A percentile compares a stretch with the other conserved stretches of the same genome.
These are phyloP conservation scores for Lepetodrilus schrolli DNA, from an alignment of 2,888 invertebrate species.

Conservation along the genomic window DNA sequence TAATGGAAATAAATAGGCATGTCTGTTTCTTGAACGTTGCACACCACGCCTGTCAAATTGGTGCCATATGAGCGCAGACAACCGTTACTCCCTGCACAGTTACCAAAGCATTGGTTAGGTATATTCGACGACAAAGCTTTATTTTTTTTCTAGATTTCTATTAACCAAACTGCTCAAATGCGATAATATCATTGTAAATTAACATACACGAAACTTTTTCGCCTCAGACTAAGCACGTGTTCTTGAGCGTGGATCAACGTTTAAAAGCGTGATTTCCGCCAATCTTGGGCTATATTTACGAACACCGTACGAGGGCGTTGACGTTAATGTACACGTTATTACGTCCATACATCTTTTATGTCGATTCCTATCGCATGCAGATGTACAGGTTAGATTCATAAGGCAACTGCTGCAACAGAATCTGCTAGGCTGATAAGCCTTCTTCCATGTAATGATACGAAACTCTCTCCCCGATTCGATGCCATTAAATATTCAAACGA, in stretches of 20 bases:
- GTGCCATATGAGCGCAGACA: background rate
- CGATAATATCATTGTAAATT: conserved; percentile 15
- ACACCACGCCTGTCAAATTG: background rate
- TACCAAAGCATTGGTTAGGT: background rate
- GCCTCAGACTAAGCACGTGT: background rate
- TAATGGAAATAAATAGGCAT: background rate
- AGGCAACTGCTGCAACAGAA: no score
- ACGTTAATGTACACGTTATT: no score
- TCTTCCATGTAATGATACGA: no score
- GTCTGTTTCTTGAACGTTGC: background rate
- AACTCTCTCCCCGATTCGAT: no score
- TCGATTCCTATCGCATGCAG: no score
- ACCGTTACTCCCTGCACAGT: background rate
- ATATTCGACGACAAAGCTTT: background rate
- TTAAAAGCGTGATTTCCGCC: no score
- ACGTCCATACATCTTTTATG: no score
- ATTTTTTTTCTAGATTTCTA: background rate
- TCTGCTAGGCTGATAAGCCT: no score
- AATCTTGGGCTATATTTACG: background rate
- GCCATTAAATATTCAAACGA: no score
- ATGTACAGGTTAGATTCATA: no score
- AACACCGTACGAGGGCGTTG: background rate
- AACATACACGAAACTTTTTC: conserved; percentile 24
- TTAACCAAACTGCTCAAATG: background rate
- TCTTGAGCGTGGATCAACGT: background rate